Evolutionary conservation across 2,113 vertebrate species (phyloP).

Genomic region (Halcyon malimbica): DNA sequence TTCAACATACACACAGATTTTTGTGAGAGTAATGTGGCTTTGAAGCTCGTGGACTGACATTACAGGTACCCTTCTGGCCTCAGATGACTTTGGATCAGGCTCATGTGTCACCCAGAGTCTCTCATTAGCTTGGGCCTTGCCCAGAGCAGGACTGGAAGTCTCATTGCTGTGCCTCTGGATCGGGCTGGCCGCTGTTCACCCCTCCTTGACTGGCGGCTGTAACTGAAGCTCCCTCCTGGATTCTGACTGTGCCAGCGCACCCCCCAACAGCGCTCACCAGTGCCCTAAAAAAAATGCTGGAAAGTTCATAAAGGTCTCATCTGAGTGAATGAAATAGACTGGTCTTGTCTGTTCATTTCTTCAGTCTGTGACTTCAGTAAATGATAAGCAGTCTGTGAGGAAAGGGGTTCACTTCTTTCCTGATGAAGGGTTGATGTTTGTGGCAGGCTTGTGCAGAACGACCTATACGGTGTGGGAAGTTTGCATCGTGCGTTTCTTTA

Average conservation of each 20-base stretch:
- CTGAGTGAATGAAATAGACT: not conserved
- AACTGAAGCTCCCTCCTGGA: not conserved
- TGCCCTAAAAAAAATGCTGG: not conserved
- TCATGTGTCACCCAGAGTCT: not conserved
- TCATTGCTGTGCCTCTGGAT: not conserved
- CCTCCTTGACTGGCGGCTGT: not conserved
- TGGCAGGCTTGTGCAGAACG: not conserved
- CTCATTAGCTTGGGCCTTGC: not conserved
- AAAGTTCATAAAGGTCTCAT: not conserved
- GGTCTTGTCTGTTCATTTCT: not conserved
- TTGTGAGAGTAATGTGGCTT: not conserved
- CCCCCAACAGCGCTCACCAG: not conserved
- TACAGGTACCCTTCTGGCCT: not conserved
- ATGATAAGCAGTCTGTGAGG: not conserved
- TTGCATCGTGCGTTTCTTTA: not conserved
- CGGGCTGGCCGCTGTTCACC: not conserved
- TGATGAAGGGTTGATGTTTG: not conserved
- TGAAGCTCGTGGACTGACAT: not conserved
- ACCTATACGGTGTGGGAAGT: not conserved
- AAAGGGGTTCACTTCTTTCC: not conserved
- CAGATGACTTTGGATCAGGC: not conserved
- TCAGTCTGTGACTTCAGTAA: not conserved
- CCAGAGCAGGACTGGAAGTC: not conserved
- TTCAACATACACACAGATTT: not conserved
- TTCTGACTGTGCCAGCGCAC: rapidly evolving